Evolutionary conservation across 2,113 vertebrate species (phyloP).

Genomic region (Varanus salvator): DNA sequence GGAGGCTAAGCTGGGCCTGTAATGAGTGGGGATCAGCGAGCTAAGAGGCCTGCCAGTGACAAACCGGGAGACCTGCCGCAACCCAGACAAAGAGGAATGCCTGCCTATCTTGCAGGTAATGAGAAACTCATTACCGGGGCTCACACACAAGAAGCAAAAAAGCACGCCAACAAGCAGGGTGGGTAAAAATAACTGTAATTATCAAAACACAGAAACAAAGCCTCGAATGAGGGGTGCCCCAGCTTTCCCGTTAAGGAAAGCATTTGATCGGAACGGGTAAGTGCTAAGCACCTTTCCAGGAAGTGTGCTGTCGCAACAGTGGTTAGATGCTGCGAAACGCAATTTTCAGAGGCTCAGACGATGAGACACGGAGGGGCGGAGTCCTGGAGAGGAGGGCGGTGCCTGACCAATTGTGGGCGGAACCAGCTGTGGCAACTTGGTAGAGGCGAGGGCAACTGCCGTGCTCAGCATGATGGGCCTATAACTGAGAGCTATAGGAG

Average conservation of each 20-base stretch:
- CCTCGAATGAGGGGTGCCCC: neutral
- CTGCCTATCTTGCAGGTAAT: constrained; percentile 32
- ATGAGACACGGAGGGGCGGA: neutral
- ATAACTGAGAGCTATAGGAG: too few relatives aligned
- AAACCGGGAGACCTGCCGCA: constrained; percentile 71
- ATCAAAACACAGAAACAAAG: constrained; percentile 12
- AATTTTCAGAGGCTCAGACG: neutral
- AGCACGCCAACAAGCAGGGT: neutral
- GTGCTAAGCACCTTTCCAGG: neutral
- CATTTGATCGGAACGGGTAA: neutral
- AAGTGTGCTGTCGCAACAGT: constrained; percentile 40
- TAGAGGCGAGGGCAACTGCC: neutral
- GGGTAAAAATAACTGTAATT: constrained; percentile 1
- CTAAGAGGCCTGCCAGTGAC: constrained; percentile 69
- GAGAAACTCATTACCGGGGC: neutral
- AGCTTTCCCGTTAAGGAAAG: constrained; percentile 30
- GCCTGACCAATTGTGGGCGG: neutral
- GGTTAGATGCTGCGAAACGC: constrained; percentile 18
- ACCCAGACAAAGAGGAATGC: constrained; percentile 54
- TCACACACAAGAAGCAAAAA: constrained; percentile 1
- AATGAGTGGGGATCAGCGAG: constrained; percentile 88
- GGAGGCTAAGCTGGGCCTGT: constrained; percentile 82
- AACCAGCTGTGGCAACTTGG: neutral
- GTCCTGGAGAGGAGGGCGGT: neutral
- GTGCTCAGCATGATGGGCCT: constrained; percentile 37